These are phyloP conservation scores for roundworm (Caenorhabditis elegans) DNA, from an alignment of 1,140 invertebrate genomes.

Conservation along the genomic window WBcel235 BX284603.4:664001-664500, in stretches of 20 bases:
- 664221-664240: background rate
- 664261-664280: slow-evolving; percentile 43
- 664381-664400: too few species aligned
- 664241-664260: slow-evolving; percentile 34
- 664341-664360: background rate
- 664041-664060: background rate
- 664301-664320: slow-evolving; percentile 47
- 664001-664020: background rate
- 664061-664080: background rate
- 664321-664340: background rate
- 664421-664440: background rate
- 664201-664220: background rate
- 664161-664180: too few species aligned
- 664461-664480: background rate
- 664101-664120: background rate
- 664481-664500: slow-evolving; percentile 25
- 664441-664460: slow-evolving; percentile 19
- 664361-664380: too few species aligned
- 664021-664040: background rate
- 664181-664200: background rate
- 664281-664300: slow-evolving; percentile 42
- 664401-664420: background rate
- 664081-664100: background rate
- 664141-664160: too few species aligned
- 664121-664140: too few species aligned